Evolutionary conservation across 2,797 vertebrate species (phyloP).

Genomic region (Australoheros facetus): DNA sequence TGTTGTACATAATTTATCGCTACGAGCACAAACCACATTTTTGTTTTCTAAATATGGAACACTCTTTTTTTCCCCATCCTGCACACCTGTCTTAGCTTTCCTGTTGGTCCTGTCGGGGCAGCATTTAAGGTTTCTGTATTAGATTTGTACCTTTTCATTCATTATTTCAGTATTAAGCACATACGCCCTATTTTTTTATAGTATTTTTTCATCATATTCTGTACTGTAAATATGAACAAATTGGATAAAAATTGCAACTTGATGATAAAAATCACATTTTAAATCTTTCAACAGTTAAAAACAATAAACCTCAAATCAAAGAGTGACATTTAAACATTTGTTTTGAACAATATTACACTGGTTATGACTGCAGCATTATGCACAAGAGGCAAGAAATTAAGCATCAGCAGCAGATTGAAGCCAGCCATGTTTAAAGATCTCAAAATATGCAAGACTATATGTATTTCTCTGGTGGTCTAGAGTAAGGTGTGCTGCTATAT

Average conservation of each 20-base stretch:
- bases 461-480: slow-evolving; percentile 50
- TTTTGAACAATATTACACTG: slow-evolving; percentile 1
- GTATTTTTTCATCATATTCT: neutral
- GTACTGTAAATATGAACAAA: neutral
- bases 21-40: slow-evolving; percentile 13
- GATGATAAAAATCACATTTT: neutral
- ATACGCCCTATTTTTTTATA: neutral
- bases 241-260: neutral
- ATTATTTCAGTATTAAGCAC: neutral
- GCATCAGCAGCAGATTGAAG: slow-evolving; percentile 17
- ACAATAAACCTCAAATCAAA: slow-evolving; percentile 15
- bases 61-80: neutral
- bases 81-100: neutral
- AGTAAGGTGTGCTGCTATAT: slow-evolving; percentile 46
- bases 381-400: slow-evolving; percentile 12
- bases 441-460: neutral
- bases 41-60: slow-evolving; percentile 4
- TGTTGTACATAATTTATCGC: slow-evolving; percentile 25
- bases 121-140: neutral
- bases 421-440: slow-evolving; percentile 33
- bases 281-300: neutral
- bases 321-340: slow-evolving; percentile 20
- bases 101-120: neutral
- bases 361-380: slow-evolving; percentile 14
- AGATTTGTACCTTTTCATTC: neutral